phyloP scores from a whole-genome alignment of 2,113 vertebrate genomes.

The Oxyruncus cristatus region DNA sequence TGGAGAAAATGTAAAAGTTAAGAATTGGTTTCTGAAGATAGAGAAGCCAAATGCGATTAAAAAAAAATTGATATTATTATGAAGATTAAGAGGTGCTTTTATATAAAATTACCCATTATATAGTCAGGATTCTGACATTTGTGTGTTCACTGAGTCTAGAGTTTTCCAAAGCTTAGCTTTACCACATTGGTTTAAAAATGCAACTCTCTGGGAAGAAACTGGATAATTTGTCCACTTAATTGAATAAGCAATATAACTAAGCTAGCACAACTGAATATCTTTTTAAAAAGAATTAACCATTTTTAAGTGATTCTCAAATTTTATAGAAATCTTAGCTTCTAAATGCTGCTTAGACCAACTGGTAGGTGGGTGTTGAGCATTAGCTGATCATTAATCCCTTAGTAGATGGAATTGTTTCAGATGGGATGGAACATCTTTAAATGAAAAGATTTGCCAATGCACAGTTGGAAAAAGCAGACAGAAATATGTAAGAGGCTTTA shows the following conservation, averaged over 20 bases:
- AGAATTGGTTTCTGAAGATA: background rate
- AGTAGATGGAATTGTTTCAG: background rate
- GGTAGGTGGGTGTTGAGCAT: fast-evolving
- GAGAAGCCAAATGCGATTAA: background rate
- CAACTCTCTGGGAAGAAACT: background rate
- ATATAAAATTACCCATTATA: background rate
- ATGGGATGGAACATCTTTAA: background rate
- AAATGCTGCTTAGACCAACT: background rate
- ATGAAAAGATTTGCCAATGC: background rate
- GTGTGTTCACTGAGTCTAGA: background rate
- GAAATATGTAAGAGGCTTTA: background rate
- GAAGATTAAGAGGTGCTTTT: background rate
- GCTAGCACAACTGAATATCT: background rate
- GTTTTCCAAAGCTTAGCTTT: background rate
- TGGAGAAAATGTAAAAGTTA: background rate
- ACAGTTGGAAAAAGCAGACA: background rate
- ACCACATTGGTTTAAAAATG: background rate
- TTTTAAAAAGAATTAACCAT: fast-evolving
- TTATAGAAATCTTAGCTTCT: background rate
- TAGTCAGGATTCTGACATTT: background rate
- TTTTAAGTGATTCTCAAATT: background rate
- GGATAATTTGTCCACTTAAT: background rate
- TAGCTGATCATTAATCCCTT: background rate
- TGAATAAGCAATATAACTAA: background rate
- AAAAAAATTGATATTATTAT: background rate